Conservation (phyloP, 2,113 vertebrate genomes). For the Petrocephalus microphthalmus region DNA sequence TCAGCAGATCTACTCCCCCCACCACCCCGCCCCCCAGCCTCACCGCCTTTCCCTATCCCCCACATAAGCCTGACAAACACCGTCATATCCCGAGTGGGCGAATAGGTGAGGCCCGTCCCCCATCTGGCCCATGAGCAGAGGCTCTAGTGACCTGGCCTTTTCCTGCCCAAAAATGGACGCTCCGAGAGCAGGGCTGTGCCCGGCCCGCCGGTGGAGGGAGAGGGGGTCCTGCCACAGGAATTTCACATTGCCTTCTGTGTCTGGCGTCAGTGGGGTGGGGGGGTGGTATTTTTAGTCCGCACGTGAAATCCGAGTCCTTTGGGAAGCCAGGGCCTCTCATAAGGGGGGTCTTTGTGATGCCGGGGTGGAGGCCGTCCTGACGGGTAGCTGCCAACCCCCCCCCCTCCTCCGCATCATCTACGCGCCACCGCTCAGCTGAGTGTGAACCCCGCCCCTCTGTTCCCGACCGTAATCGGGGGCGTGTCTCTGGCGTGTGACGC, state of each 20-base stretch:
- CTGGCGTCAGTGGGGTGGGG: not conserved
- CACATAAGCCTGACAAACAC: not conserved
- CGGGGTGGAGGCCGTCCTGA: not conserved
- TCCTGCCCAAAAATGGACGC: not conserved
- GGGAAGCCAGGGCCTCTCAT: not conserved
- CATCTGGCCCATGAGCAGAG: slow-evolving; percentile 27
- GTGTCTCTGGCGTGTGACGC: not conserved
- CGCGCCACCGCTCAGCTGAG: not conserved
- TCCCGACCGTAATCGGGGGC: not conserved
- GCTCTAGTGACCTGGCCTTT: not conserved
- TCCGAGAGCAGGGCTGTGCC: not conserved
- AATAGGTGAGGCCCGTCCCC: slow-evolving; percentile 23
- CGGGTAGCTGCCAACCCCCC: not conserved
- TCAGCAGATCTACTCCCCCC: not conserved
- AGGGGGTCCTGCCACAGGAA: not conserved
- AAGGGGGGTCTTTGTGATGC: not conserved
- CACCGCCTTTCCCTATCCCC: not conserved
- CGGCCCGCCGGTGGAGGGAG: not conserved
- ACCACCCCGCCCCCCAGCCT: not conserved
- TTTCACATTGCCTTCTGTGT: not conserved
- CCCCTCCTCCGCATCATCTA: not conserved
- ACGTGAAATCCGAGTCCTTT: not conserved
- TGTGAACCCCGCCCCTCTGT: not conserved
- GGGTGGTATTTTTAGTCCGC: not conserved
- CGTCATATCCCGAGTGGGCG: not conserved